Conservation (phyloP, 2,113 vertebrate genomes). For the Eublepharis macularius region DNA sequence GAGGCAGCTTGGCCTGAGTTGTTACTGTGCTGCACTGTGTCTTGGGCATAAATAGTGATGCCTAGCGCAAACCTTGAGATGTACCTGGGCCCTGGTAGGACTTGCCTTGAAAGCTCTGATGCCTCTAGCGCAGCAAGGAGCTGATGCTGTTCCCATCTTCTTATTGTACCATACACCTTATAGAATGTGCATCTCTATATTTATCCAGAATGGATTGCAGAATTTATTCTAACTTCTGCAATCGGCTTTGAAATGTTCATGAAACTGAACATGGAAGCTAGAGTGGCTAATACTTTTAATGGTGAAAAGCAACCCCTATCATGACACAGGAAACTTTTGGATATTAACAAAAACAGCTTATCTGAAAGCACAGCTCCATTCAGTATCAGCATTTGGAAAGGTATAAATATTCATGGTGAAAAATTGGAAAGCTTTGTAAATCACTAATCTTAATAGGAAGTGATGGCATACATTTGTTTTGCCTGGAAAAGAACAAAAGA, state of each 20-base stretch:
- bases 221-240: not conserved
- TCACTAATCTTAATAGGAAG: not conserved
- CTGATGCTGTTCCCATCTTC: too few relatives aligned
- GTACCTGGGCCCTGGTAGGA: not conserved
- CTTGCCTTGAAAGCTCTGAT: too few relatives aligned
- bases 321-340: too few relatives aligned
- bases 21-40: too few relatives aligned
- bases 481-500: conserved; percentile 2
- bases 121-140: too few relatives aligned
- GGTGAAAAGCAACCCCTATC: too few relatives aligned
- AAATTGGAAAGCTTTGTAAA: not conserved
- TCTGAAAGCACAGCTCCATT: not conserved
- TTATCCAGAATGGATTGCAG: not conserved
- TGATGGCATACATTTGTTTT: not conserved
- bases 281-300: not conserved
- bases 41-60: not conserved
- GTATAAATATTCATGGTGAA: not conserved
- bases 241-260: not conserved
- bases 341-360: not conserved
- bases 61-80: not conserved
- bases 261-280: not conserved
- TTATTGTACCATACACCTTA: too few relatives aligned
- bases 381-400: not conserved
- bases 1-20: too few relatives aligned
- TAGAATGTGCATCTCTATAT: not conserved